Evolutionary conservation across 2,888 invertebrate species (phyloP), one percentile per base, ranked within the genome.

Genomic region (Apotomis turbidana): DNA sequence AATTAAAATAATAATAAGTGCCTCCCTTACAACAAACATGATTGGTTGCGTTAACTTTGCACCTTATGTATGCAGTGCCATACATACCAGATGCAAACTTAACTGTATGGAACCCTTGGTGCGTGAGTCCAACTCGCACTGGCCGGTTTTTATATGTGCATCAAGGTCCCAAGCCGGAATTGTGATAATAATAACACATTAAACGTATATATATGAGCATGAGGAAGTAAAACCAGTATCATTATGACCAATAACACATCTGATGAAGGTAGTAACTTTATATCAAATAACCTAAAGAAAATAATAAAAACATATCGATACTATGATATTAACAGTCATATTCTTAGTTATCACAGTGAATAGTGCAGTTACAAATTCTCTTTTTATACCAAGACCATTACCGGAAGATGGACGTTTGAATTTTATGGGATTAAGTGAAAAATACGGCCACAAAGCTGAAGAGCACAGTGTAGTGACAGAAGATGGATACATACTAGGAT

Each of bases 401-500:
- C 62, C 69, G 13, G 69, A 70, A 62, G 69, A 70, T 15, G 69
- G 49, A 38, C 36, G 6, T n/a, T 63, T 82, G 5, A 83, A 82
- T 46, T 85, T 85, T 60, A 82, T 80, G 10, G 78, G 79, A 71
- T 58, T 84, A 4, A 70, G 78, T 3, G 57, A 66, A 6, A 84
- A 84, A 76, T 82, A 83, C 59, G 79, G 81, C 44, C 79, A 78
- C 46, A 49, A 44, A 0, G 63, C 73, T 5, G 70, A 78, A 58
- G 80, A 83, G 51, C 49, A 70, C 38, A 51, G 49, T 62, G 69
- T 70, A 5, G 38, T 72, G 5, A 86, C 85, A 3, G 80, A 81
- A 76, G 86, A 87, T 58, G 83, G 83, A 1, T 86, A 85, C 38
- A 80, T 84, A 61, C 71, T 84, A 15, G 79, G 71, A 13, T 51